Conservation (phyloP, 2,797 vertebrate species). For the Ispidina lecontei region DNA sequence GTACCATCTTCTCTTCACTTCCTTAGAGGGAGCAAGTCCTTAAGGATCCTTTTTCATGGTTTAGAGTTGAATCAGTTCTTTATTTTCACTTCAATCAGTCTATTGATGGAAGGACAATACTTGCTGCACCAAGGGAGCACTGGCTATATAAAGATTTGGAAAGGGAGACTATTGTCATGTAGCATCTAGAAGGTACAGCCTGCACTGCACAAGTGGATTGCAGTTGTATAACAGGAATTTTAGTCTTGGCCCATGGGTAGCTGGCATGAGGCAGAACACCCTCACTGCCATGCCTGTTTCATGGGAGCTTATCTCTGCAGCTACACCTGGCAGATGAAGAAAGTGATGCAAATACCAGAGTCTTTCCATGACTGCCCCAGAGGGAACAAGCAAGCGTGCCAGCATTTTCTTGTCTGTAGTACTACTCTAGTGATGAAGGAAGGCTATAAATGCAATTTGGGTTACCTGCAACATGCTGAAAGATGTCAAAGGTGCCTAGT, state of each 20-base stretch:
- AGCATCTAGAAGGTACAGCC: neutral
- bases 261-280: conserved; percentile 8
- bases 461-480: neutral
- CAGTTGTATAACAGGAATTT: conserved; percentile 2
- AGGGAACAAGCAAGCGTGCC: neutral
- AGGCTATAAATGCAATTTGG: neutral
- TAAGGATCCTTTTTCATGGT: neutral
- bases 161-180: neutral
- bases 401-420: neutral
- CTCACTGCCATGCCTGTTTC: neutral
- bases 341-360: neutral
- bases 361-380: neutral
- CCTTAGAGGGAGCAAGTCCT: conserved; percentile 1
- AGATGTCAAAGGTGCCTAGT: neutral
- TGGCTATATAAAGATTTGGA: conserved; percentile 40
- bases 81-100: neutral
- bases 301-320: conserved; percentile 48
- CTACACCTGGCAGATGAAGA: conserved; percentile 32
- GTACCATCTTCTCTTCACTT: neutral
- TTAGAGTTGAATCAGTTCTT: conserved; percentile 40
- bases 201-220: neutral
- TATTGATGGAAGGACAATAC: conserved; percentile 15
- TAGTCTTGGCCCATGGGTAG: neutral
- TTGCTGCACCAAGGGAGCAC: neutral
- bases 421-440: neutral